These are phyloP conservation scores for Bothrops jararaca DNA, from an alignment of 2,113 vertebrate genomes.

Conservation along the genomic window DNA sequence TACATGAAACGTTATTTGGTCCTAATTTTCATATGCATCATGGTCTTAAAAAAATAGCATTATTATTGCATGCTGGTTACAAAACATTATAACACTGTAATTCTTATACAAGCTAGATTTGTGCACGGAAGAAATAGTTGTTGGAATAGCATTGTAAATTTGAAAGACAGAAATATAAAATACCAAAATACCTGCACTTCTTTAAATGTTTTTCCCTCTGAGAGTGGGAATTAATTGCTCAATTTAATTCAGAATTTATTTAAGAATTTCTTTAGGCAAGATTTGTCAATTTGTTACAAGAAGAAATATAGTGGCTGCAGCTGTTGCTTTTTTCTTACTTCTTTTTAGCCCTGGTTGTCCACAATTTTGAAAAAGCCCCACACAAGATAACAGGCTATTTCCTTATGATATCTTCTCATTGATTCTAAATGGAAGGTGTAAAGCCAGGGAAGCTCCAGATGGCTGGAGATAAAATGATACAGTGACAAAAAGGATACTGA, in stretches of 20 bases:
- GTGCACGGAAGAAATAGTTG: not conserved
- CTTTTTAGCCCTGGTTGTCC: not conserved
- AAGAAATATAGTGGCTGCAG: not conserved
- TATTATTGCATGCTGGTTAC: not conserved
- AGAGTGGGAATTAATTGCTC: not conserved
- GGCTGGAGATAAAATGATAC: not conserved
- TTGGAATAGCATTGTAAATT: not conserved
- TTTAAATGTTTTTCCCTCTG: not conserved
- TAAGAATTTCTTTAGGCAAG: not conserved
- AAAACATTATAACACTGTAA: rapidly evolving
- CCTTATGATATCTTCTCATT: not conserved
- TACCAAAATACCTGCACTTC: not conserved
- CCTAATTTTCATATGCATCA: not conserved
- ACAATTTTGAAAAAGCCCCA: not conserved
- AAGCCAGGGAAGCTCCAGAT: not conserved
- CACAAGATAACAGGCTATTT: not conserved
- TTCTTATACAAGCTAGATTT: not conserved
- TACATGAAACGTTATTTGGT: not conserved
- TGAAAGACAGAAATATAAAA: not conserved
- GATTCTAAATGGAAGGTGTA: not conserved
- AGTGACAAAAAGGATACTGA: not conserved
- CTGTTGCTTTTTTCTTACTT: not conserved
- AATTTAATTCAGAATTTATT: not conserved
- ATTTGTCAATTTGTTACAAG: not conserved
- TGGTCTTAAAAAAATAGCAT: not conserved